Percentiles rank a stretch among this genome's conserved stretches.
Conservation (phyloP, 2,113 vertebrate genomes). For the Brachyhypopomus occidentalis region DNA sequence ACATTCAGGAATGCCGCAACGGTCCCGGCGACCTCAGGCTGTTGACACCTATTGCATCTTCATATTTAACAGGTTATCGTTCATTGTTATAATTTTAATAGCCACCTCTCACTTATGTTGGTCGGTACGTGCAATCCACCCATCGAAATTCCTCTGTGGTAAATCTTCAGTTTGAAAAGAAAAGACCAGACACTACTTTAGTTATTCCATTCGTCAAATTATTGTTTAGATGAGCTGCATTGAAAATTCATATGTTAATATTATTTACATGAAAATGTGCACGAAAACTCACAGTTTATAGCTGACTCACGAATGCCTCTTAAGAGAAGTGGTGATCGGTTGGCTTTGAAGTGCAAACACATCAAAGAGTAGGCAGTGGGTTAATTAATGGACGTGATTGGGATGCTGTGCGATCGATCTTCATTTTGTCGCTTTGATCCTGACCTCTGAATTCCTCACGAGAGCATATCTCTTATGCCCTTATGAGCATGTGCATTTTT, state of each 20-base stretch:
- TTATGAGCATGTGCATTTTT: background rate
- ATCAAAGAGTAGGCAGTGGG: background rate
- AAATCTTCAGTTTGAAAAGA: too few relatives aligned
- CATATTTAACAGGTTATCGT: background rate
- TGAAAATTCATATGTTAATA: too few relatives aligned
- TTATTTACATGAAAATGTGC: too few relatives aligned
- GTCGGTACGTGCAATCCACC: background rate
- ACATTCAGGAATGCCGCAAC: conserved; percentile 7
- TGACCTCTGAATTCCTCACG: background rate
- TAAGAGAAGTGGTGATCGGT: background rate
- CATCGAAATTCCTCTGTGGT: background rate
- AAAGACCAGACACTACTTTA: too few relatives aligned
- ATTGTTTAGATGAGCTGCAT: too few relatives aligned
- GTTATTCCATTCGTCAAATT: too few relatives aligned
- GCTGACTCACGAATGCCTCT: background rate
- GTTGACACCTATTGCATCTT: conserved; percentile 11
- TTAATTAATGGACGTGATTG: background rate
- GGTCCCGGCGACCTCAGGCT: background rate
- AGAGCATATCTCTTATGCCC: background rate
- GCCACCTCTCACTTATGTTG: background rate
- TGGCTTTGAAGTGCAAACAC: background rate
- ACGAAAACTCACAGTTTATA: too few relatives aligned
- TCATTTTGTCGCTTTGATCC: background rate
- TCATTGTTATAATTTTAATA: background rate
- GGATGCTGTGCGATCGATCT: background rate